Base-by-base conservation (phyloP, 2,888 invertebrate species). In the Drosophila nigritarsus region DNA sequence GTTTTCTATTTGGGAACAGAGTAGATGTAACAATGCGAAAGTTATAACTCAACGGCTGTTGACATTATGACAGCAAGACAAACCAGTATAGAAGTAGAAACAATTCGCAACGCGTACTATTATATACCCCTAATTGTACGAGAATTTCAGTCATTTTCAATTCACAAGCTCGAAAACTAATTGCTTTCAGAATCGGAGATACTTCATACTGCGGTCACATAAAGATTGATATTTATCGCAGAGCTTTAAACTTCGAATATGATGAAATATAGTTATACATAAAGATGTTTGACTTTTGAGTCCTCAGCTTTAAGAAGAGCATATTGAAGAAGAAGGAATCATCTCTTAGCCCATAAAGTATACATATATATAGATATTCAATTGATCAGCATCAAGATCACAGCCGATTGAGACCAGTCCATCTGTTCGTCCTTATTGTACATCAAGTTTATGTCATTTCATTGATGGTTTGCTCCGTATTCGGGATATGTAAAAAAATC, bases 21-120 rank as follows among this genome's bases (percentile, higher is more conserved):
- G 50, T 30, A 29, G 11, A 50, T n/a, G 3, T 29, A 56, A 54
- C 66, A 75, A 64, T 72, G 55, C 49, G 60, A 64, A 61, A 66
- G 53, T 60, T 64, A 56, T 56, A 56, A 42, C 55, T 75, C 65
- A 65, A 56, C 71, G 70, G 60, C 42, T 64, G 45, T 73, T 74
- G 73, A 71, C 55, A 75, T 56, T 63, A 30, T 59, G 70, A 74
- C 70, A 59, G 48, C 53, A 49, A 56, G 53, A 58, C 32, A 54
- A 45, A 45, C 45, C 45, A 8, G 45, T 50, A 50, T n/a, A 34
- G 7, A 11, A 48, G 30, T 30, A 15, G 38, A 27, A 42, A 55
- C 38, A 54, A 36, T 58, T 24, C 29, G 49, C 38, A 56, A 30
- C 48, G 38, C 56, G 49, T 48, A 27, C 53, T 29, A 27, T 51